A percentile compares a stretch with the other conserved stretches of the same genome.
phyloP scores from a whole-genome alignment of 1,140 invertebrate species.

The Leptopilina clavipes region DNA sequence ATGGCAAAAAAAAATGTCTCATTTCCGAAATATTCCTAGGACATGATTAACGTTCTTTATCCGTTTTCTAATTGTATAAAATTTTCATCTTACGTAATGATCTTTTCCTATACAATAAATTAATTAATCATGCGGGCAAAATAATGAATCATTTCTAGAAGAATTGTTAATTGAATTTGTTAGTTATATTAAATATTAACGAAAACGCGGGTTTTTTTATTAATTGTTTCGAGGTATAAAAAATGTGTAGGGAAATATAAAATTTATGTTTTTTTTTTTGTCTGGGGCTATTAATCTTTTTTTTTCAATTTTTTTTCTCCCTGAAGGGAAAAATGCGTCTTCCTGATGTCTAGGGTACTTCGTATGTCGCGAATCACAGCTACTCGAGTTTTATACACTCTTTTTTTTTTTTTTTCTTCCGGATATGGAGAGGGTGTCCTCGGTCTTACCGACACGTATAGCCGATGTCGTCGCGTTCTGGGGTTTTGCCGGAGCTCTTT shows the following conservation, averaged over 20 bases:
- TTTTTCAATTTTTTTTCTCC: background rate
- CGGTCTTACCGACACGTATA: constrained; percentile 47
- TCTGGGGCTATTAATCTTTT: background rate
- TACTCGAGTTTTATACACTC: constrained; percentile 42
- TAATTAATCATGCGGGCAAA: no score
- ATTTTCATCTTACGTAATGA: no score
- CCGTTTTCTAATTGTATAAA: no score
- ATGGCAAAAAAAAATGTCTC: no score
- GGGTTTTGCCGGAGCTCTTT: background rate
- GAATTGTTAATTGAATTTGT: no score
- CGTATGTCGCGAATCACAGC: constrained; percentile 42
- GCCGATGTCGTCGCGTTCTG: constrained; percentile 42
- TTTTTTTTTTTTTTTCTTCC: constrained; percentile 33
- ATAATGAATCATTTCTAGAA: no score
- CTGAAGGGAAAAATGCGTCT: constrained; percentile 12
- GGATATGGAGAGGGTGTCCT: constrained; percentile 36
- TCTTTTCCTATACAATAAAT: no score
- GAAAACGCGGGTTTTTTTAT: no score
- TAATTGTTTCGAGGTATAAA: background rate
- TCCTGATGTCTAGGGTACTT: constrained; percentile 16
- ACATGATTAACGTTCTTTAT: no score
- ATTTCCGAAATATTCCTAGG: no score
- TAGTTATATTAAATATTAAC: no score
- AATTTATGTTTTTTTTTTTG: background rate
- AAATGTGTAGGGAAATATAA: background rate